Evolutionary conservation across 2,113 vertebrate species (phyloP).

Genomic region (Odontophorus gujanensis): DNA sequence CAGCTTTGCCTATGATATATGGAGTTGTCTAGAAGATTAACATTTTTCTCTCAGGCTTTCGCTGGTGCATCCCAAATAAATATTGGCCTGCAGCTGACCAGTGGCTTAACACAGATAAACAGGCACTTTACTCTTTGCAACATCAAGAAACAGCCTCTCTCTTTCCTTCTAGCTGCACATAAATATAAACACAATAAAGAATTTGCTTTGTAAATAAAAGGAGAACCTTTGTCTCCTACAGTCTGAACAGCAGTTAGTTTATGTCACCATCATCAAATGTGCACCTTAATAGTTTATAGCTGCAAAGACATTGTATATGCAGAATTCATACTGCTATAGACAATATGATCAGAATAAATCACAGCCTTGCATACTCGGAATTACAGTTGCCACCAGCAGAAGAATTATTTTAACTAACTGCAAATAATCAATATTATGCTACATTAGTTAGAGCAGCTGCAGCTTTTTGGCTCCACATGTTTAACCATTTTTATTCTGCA

Average conservation of each 20-base stretch:
- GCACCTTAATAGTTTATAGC: background rate
- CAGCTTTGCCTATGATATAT: conserved; percentile 5
- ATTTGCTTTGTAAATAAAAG: background rate
- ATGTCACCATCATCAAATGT: background rate
- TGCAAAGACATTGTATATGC: background rate
- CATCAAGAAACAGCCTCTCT: background rate
- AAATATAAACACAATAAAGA: background rate
- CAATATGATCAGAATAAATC: conserved; percentile 32
- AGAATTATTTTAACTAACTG: background rate
- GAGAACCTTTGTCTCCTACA: background rate
- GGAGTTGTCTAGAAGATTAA: conserved; percentile 55
- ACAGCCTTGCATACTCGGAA: background rate
- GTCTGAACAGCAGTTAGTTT: conserved; percentile 8
- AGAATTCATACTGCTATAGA: background rate
- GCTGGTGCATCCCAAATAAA: conserved; percentile 16
- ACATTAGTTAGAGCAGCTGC: background rate
- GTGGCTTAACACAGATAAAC: conserved; percentile 27
- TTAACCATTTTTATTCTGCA: background rate
- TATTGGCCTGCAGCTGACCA: conserved; percentile 31
- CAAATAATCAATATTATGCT: background rate
- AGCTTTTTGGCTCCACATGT: background rate
- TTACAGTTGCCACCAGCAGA: background rate
- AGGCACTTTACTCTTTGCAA: background rate
- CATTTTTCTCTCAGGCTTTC: conserved; percentile 26
- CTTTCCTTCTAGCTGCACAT: background rate